Percentiles rank a stretch among this genome's conserved stretches.
These are phyloP conservation scores for Catocala fraxini DNA, from an alignment of 2,888 invertebrate species.

Conservation along the genomic window DNA sequence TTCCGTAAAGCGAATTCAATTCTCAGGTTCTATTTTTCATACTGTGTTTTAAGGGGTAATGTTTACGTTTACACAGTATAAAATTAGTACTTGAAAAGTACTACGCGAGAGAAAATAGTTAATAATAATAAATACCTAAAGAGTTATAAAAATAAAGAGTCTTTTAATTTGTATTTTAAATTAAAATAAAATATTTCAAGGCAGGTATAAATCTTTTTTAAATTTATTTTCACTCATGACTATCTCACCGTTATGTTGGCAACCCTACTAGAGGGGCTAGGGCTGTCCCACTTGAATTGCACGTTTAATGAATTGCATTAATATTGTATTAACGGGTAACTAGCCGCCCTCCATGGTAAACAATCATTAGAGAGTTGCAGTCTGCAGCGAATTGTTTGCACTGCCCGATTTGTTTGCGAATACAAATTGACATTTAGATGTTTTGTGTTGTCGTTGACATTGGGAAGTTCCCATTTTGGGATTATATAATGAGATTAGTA, in stretches of 20 bases:
- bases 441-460: constrained; percentile 46
- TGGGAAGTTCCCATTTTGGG: constrained; percentile 18
- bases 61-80: no score
- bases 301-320: constrained; percentile 88
- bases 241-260: constrained; percentile 27
- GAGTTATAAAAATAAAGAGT: no score
- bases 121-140: no score
- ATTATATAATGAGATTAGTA: constrained; percentile 7
- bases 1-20: no score
- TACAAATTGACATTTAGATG: constrained; percentile 79
- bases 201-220: no score
- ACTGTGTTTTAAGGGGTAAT: no score
- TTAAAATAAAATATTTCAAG: no score
- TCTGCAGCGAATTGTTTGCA: constrained; percentile 72
- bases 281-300: constrained; percentile 75
- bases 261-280: constrained; percentile 46
- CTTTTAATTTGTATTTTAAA: no score
- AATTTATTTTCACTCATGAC: constrained; percentile 7
- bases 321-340: constrained; percentile 86
- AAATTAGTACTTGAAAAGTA: no score
- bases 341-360: constrained; percentile 80
- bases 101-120: no score
- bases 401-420: constrained; percentile 82
- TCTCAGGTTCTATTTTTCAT: no score
- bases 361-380: constrained; percentile 79